These are phyloP conservation scores for Oophaga sylvatica DNA, from an alignment of 2,797 vertebrate species.

Conservation along the genomic window DNA sequence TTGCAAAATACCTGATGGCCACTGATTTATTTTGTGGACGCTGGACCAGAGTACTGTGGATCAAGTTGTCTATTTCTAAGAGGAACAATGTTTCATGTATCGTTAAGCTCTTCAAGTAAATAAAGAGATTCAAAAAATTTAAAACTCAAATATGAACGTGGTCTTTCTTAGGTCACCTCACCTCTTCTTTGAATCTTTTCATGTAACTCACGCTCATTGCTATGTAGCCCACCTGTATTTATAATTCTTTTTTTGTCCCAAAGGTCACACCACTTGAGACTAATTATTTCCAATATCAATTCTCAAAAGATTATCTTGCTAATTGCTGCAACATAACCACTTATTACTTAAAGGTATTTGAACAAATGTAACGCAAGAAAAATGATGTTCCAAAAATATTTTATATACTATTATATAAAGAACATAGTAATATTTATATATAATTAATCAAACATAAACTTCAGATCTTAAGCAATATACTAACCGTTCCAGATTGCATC, in stretches of 20 bases:
- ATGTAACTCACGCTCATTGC: not conserved
- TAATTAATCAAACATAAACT: no score
- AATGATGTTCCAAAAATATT: no score
- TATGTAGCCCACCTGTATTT: not conserved
- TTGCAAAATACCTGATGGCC: no score
- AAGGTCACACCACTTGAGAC: not conserved
- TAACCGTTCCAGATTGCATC: no score
- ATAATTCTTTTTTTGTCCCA: slow-evolving; percentile 5
- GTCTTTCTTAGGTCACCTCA: not conserved
- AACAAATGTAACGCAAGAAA: not conserved
- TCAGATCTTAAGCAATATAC: no score
- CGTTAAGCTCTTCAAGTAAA: no score
- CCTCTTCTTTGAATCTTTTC: not conserved
- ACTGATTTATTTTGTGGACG: no score
- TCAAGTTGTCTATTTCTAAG: no score
- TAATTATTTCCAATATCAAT: not conserved
- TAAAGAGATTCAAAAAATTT: not conserved
- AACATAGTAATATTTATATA: no score
- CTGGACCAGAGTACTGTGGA: no score
- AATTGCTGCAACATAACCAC: not conserved
- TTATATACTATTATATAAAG: no score
- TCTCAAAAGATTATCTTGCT: not conserved
- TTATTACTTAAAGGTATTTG: not conserved
- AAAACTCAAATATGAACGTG: not conserved
- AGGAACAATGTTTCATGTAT: no score